Evolutionary conservation across 2,113 vertebrate genomes (phyloP).

Genomic region (Heliornis fulica): DNA sequence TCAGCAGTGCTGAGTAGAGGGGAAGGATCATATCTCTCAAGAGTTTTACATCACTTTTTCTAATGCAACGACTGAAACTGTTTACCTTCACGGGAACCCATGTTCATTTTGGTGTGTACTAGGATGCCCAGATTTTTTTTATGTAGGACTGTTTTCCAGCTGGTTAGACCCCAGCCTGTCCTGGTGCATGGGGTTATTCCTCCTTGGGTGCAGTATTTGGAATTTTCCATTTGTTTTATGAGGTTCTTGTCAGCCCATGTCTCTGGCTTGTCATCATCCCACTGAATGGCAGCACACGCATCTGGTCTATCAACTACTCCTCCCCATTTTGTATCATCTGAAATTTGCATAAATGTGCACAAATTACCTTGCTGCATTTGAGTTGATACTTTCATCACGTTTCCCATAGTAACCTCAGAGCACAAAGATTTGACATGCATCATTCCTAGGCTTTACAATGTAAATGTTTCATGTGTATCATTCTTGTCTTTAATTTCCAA

Average conservation of each 20-base stretch:
- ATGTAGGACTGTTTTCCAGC: not conserved
- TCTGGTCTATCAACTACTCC: not conserved
- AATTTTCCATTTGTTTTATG: not conserved
- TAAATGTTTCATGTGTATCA: not conserved
- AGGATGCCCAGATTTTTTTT: not conserved
- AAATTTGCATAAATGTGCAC: conserved; percentile 4
- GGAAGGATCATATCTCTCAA: not conserved
- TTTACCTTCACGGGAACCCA: fast-evolving
- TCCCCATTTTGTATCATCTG: not conserved
- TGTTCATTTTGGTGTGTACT: not conserved
- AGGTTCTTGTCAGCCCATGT: not conserved
- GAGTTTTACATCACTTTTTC: fast-evolving
- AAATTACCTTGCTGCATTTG: not conserved
- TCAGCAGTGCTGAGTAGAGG: not conserved
- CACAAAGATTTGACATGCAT: not conserved
- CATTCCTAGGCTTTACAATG: not conserved
- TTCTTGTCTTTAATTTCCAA: not conserved
- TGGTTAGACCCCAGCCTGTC: not conserved
- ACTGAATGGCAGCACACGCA: not conserved
- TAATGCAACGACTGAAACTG: too few species aligned
- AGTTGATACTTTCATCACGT: not conserved
- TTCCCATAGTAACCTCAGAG: not conserved
- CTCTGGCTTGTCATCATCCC: not conserved
- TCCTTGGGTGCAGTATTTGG: not conserved
- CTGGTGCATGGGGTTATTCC: not conserved